Evolutionary conservation across 2,113 vertebrate species (phyloP), one percentile per base, ranked within the genome.

Genomic region (Solenodon paradoxus): DNA sequence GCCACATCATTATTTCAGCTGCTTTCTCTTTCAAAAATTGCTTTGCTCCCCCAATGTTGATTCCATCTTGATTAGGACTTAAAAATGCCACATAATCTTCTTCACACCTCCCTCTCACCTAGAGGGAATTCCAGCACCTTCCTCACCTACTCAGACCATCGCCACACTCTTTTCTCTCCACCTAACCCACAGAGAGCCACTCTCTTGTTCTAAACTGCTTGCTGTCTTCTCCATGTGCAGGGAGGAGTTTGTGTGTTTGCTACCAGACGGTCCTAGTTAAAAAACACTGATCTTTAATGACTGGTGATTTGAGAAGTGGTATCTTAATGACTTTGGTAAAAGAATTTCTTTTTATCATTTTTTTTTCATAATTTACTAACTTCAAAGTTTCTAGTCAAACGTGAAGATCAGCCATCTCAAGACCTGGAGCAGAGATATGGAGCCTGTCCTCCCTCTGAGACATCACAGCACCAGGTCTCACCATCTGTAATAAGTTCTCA

Each of bases 161-260:
- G 7, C 17, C 42, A 61, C 1, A 22, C 12, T 8, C 38, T 49
- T 66, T 57, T 42, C 77, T 93, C 82, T 64, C 40, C 45, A 42
- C 26, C 30, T 20, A 74, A 40, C 63, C 26, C 26, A 22, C 11
- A 19, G 0, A 17, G 0, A 9, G 24, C 3, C 30, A 9, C 28
- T 61, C 9, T 5, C 3, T 1, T 53, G 7, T 55, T 35, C 28
- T 11, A 53, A 40, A 7, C 42, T 20, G 38, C 2, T 35, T 45
- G 1, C 5, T 66, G 15, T 22, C 45, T 55, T 26, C 19, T 2
- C 0, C 30, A 53, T 35, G 32, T 32, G n/a, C 1, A 57, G 13
- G 19, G 24, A 59, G 53, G 32, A 53, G 9, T n/a, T 49, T 17
- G 22, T 15, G 10, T 24, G 64, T 68, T 35, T 55, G 19, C 68